These are phyloP conservation scores for Laspeyria flexula DNA, from an alignment of 2,888 invertebrate species.

Conservation along the genomic window DNA sequence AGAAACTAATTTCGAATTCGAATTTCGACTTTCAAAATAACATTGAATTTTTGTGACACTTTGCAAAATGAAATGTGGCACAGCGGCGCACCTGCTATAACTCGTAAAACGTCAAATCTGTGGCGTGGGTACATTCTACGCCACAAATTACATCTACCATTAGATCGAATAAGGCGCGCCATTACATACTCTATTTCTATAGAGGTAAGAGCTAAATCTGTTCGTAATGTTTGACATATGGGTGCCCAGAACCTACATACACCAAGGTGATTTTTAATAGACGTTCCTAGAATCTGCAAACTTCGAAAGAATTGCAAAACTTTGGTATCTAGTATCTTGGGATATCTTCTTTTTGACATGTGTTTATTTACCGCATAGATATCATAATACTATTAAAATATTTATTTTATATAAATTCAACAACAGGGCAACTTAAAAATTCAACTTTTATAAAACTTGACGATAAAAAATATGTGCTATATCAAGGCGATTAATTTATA, in stretches of 20 bases:
- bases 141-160: constrained; percentile 19
- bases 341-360: not conserved
- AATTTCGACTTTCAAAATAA: not conserved
- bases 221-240: constrained; percentile 18
- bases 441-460: too few species aligned
- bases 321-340: constrained; percentile 16
- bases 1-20: not conserved
- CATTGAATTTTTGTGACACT: constrained; percentile 25
- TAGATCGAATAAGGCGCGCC: constrained; percentile 13
- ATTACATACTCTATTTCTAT: constrained; percentile 19
- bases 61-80: constrained; percentile 36
- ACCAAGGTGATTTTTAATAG: constrained; percentile 41
- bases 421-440: too few species aligned
- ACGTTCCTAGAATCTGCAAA: constrained; percentile 21
- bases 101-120: constrained; percentile 35
- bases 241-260: constrained; percentile 9
- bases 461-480: too few species aligned
- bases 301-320: constrained; percentile 23
- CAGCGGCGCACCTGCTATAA: constrained; percentile 29
- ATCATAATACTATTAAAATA: too few species aligned
- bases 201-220: constrained; percentile 7
- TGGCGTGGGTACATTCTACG: constrained; percentile 28
- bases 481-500: too few species aligned
- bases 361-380: too few species aligned
- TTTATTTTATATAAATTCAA: too few species aligned